A percentile compares a stretch with the other conserved stretches of the same genome.
These are phyloP conservation scores for Salarias fasciatus DNA, from an alignment of 2,797 vertebrate genomes.

Conservation along the genomic window DNA sequence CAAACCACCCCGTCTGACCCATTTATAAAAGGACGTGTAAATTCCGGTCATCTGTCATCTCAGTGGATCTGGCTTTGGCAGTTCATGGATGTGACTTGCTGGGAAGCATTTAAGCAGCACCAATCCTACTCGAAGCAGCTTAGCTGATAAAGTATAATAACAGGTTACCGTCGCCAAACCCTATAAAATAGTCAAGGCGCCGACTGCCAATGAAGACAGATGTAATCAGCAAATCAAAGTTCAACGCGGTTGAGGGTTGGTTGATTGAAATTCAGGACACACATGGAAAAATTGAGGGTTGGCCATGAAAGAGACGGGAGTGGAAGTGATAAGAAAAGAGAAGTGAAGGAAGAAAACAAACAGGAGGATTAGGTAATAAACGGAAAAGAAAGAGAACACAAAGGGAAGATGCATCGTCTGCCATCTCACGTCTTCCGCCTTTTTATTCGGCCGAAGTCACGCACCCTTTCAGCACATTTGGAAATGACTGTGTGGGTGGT, in stretches of 20 bases:
- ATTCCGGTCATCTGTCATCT: too few species aligned
- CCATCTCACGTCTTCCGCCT: conserved; percentile 12
- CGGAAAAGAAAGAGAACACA: background rate
- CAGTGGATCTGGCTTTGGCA: too few species aligned
- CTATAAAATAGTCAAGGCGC: conserved; percentile 18
- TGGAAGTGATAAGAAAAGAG: background rate
- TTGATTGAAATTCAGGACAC: conserved; percentile 19
- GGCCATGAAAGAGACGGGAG: too few species aligned
- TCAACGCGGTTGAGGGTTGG: conserved; percentile 2
- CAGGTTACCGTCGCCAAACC: conserved; percentile 26
- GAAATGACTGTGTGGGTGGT: too few species aligned
- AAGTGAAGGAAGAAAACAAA: background rate
- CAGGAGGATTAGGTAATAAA: background rate
- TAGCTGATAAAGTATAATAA: conserved; percentile 40
- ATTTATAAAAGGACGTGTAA: too few species aligned
- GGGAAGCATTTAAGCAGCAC: too few species aligned
- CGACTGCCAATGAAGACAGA: conserved; percentile 35
- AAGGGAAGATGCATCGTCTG: conserved; percentile 8
- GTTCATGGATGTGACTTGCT: too few species aligned
- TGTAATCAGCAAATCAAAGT: conserved; percentile 54
- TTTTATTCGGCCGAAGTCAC: background rate
- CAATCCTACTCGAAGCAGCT: background rate
- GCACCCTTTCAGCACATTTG: too few species aligned
- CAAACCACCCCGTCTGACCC: too few species aligned
- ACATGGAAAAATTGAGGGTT: too few species aligned